A percentile compares a stretch with the other conserved stretches of the same genome.
These are phyloP conservation scores for Clarias laeviceps DNA, from an alignment of 2,797 vertebrate species.

Conservation along the genomic window DNA sequence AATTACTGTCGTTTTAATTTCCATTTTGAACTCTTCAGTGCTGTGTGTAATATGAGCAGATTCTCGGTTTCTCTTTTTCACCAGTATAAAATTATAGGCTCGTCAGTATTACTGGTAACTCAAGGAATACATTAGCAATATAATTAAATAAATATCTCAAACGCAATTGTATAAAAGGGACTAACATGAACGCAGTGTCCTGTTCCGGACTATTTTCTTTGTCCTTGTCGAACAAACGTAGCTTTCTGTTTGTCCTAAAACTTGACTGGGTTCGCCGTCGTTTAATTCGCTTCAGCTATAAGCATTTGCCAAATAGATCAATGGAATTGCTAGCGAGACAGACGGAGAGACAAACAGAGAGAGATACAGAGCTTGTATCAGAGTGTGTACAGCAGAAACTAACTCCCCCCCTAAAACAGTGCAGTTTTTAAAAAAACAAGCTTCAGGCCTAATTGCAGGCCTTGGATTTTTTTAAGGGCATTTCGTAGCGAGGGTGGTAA, in stretches of 20 bases:
- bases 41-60: not conserved
- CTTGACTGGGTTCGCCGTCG: too few species aligned
- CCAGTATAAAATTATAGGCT: not conserved
- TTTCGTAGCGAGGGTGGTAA: constrained; percentile 70
- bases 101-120: not conserved
- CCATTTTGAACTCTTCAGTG: not conserved
- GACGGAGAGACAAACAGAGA: constrained; percentile 55
- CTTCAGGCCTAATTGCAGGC: constrained; percentile 75
- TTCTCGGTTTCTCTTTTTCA: not conserved
- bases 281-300: not conserved
- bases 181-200: not conserved
- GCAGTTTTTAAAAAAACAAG: too few species aligned
- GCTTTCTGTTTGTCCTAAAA: not conserved
- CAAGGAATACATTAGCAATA: not conserved
- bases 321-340: not conserved
- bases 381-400: constrained; percentile 58
- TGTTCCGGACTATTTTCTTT: not conserved
- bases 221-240: not conserved
- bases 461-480: constrained; percentile 61
- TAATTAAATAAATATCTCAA: not conserved
- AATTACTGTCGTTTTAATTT: not conserved
- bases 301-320: not conserved
- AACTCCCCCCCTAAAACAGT: constrained; percentile 68
- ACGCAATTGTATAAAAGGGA: not conserved
- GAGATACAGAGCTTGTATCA: constrained; percentile 47